Evolutionary conservation across 2,797 vertebrate genomes (phyloP).

Genomic region (Steatocranus sp.): DNA sequence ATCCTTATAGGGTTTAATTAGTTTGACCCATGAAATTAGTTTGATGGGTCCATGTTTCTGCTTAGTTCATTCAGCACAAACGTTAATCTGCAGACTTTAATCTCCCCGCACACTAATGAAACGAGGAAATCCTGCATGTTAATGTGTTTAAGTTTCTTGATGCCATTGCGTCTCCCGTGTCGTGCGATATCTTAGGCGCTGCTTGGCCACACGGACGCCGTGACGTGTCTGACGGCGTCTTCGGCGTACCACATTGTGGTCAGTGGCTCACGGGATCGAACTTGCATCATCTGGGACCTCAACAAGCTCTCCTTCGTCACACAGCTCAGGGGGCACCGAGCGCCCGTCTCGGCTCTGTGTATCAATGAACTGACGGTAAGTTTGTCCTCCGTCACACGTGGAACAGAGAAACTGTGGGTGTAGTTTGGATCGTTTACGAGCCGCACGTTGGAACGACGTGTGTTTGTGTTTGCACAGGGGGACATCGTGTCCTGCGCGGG

Average conservation of each 20-base stretch:
- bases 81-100: neutral
- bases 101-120: neutral
- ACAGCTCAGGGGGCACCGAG: conserved; percentile 92
- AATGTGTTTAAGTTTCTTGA: neutral
- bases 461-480: conserved; percentile 73
- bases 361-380: conserved; percentile 95
- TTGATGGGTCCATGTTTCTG: neutral
- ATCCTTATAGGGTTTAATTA: neutral
- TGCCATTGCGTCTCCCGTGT: rapidly evolving
- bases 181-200: conserved; percentile 72
- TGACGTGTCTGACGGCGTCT: conserved; percentile 90
- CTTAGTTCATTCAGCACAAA: neutral
- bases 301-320: conserved; percentile 96
- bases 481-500: conserved; percentile 95
- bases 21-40: neutral
- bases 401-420: rapidly evolving
- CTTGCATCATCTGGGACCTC: conserved; percentile 98
- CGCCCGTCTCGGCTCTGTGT: conserved; percentile 92
- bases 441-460: neutral
- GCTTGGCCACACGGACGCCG: conserved; percentile 92
- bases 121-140: neutral
- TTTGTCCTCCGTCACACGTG: neutral
- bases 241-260: conserved; percentile 95
- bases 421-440: rapidly evolving
- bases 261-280: conserved; percentile 93